Base-by-base conservation (phyloP, 2,888 invertebrate genomes). In the Chymomyza amoena region DNA sequence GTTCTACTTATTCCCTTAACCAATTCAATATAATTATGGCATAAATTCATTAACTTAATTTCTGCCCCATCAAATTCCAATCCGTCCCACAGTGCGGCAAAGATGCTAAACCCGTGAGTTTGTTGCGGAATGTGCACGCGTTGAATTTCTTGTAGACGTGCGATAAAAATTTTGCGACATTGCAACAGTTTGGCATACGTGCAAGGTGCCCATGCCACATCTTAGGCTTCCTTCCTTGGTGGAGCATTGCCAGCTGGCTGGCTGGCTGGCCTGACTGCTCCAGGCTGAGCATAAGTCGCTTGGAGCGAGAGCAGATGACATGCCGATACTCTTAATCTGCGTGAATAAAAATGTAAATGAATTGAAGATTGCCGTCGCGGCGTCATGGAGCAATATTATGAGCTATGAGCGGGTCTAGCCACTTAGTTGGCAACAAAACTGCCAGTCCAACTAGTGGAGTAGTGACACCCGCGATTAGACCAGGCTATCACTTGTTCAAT, bases 341-440 rank as follows among this genome's bases (percentile, higher is more conserved):
- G 89, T 87, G 85, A 89, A 90, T 90, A 88, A 89, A 90, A 89
- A 90, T 90, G 90, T 89, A 90, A 89, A 90, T 90, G 87, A 83
- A 86, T 89, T 87, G 79, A 80, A 88, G 87, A 86, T 88, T 88
- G 87, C 70, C 64, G 77, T 76, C 70, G 64, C 64, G 54, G 75
- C 70, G 73, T 66, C 85, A 65, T 65, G 72, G 61, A 64, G 70
- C 69, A 28, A 72, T 80, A 75, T 85, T 87, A 87, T 84, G 83
- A 84, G 83, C 87, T 82, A 84, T 84, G 79, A 71, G 70, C 69
- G 28, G 18, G 61, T 62, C 54, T 51, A 70, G 71, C 70, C 80
- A 77, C 75, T 79, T 81, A 81, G 75, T 61, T 72, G 77, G 70
- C 72, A 69, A 77, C 73, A 80, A 78, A 66, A 60, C 50, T 45